A percentile compares a stretch with the other conserved stretches of the same genome.
phyloP scores from a whole-genome alignment of 1,140 invertebrate genomes.

The Formica exsecta region DNA sequence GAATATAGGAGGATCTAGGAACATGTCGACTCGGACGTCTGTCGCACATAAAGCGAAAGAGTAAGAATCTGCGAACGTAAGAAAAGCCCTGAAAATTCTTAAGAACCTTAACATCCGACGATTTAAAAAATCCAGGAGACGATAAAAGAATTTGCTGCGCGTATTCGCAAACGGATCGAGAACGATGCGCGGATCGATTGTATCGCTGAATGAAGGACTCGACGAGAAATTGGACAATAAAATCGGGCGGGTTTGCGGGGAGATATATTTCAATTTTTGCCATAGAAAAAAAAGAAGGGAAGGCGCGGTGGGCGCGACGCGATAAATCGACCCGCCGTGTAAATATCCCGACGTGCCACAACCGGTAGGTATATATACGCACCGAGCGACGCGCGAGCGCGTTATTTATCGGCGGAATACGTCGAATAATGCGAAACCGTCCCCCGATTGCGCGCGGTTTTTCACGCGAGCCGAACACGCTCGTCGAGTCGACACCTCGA shows the following conservation, averaged over 20 bases:
- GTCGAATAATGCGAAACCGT: conserved; percentile 70
- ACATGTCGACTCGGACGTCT: not conserved
- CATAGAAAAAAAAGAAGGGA: not conserved
- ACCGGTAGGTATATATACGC: conserved; percentile 53
- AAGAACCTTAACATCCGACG: not conserved
- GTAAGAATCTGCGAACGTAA: not conserved
- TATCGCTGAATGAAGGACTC: conserved; percentile 43
- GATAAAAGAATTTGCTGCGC: not conserved
- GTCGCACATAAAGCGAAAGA: not conserved
- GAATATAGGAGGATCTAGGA: not conserved
- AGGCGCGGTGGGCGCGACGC: conserved; percentile 10
- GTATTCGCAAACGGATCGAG: conserved; percentile 2
- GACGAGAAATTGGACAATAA: conserved; percentile 69
- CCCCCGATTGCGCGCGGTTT: conserved; percentile 61
- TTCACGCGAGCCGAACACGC: conserved; percentile 44
- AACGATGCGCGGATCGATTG: conserved; percentile 14
- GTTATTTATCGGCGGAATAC: conserved; percentile 71
- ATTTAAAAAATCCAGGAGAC: not conserved
- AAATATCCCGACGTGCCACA: conserved; percentile 68
- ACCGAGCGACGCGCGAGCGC: conserved; percentile 29
- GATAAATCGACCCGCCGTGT: conserved; percentile 72
- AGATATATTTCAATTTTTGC: conserved; percentile 76
- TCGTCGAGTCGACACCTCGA: conserved; percentile 66
- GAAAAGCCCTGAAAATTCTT: not conserved
- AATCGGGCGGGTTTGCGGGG: conserved; percentile 63